Conservation (phyloP, 2,797 vertebrate species). For the Eulemur coronatus region DNA sequence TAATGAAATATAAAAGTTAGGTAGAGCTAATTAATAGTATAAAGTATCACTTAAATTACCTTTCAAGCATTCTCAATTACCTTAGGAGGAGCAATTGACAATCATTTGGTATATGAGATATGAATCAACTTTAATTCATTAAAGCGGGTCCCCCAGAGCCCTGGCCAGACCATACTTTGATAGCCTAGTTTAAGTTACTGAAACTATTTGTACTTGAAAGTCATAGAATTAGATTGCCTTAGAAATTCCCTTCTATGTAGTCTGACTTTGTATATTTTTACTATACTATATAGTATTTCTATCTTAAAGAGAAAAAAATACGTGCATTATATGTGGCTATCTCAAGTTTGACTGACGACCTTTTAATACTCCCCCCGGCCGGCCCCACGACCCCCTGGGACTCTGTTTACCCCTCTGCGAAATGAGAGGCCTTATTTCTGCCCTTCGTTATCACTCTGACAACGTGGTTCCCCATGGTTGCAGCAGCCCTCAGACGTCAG, state of each 20-base stretch:
- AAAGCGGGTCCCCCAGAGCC: constrained; percentile 23
- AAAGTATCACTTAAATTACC: constrained; percentile 70
- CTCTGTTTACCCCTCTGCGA: background rate
- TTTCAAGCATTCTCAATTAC: constrained; percentile 75
- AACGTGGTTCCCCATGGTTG: accelerated
- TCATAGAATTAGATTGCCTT: background rate
- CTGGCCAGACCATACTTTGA: background rate
- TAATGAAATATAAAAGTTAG: constrained; percentile 64
- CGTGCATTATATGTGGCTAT: accelerated
- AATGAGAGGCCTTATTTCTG: accelerated
- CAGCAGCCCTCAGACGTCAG: background rate
- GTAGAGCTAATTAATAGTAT: constrained; percentile 70
- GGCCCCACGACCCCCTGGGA: too few species aligned
- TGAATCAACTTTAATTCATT: constrained; percentile 74
- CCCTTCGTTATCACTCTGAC: too few species aligned
- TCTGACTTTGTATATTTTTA: background rate
- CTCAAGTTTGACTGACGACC: background rate
- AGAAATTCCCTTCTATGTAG: background rate
- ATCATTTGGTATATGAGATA: constrained; percentile 55
- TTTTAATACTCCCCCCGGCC: accelerated
- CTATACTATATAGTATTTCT: background rate
- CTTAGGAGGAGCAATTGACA: constrained; percentile 72
- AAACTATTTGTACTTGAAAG: background rate
- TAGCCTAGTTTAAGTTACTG: constrained; percentile 13
- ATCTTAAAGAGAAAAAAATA: background rate